Conservation (phyloP, 2,113 vertebrate species). For the Gnathonemus longibarbis region DNA sequence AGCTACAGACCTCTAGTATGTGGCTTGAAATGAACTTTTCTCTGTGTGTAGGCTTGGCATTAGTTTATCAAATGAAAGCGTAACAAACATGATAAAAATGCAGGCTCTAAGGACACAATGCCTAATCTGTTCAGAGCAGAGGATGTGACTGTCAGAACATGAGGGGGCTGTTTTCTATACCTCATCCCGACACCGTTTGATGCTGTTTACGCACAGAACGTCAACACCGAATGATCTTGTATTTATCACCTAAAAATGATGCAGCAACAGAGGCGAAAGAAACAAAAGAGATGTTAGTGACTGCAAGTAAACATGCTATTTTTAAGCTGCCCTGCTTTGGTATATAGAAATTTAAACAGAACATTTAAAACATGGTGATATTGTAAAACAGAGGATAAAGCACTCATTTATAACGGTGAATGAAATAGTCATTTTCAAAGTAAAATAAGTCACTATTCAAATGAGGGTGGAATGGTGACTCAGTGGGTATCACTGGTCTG, state of each 20-base stretch:
- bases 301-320: neutral
- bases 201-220: neutral
- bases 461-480: neutral
- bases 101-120: neutral
- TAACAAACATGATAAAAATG: neutral
- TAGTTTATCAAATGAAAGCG: neutral
- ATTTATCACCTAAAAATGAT: conserved; percentile 12
- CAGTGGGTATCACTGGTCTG: neutral
- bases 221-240: conserved; percentile 1
- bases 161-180: conserved; percentile 6
- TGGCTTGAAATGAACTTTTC: neutral
- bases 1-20: neutral
- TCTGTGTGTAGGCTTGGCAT: neutral
- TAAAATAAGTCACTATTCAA: neutral
- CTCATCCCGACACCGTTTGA: neutral
- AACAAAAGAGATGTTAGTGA: neutral
- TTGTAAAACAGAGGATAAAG: neutral
- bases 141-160: conserved; percentile 6
- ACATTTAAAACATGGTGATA: neutral
- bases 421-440: neutral
- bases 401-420: neutral
- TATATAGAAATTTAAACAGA: neutral
- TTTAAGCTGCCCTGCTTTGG: neutral
- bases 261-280: neutral
- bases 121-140: neutral